Evolutionary conservation across 2,113 vertebrate genomes (phyloP).

Genomic region (Phodopus roborovskii): DNA sequence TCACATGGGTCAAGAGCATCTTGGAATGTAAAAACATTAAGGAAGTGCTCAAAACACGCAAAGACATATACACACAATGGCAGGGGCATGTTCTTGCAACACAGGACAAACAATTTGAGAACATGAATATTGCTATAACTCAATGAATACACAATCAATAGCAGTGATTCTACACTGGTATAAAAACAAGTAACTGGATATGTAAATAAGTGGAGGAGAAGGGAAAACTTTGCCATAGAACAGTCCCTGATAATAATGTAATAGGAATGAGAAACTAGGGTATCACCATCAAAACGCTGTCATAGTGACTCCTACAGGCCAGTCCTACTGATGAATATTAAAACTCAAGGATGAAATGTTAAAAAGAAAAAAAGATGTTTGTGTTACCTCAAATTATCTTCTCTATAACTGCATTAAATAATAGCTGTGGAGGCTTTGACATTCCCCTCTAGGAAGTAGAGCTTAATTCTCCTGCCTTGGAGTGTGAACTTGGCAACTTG

Average conservation of each 20-base stretch:
- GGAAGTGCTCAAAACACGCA: not conserved
- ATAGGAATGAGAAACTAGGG: slow-evolving; percentile 17
- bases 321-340: slow-evolving; percentile 39
- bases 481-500: not conserved
- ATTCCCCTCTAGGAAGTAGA: not conserved
- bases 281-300: not conserved
- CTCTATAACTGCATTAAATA: slow-evolving; percentile 37
- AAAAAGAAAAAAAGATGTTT: slow-evolving; percentile 38
- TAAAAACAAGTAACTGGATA: slow-evolving; percentile 1
- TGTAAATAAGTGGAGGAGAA: not conserved
- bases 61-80: not conserved
- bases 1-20: not conserved
- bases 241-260: slow-evolving; percentile 29
- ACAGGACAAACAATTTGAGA: not conserved
- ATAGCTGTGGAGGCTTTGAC: not conserved
- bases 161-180: not conserved
- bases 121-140: not conserved
- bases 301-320: not conserved
- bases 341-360: slow-evolving; percentile 44
- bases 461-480: not conserved
- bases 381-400: slow-evolving; percentile 27
- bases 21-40: not conserved
- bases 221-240: not conserved
- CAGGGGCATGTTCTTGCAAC: not conserved
- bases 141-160: not conserved